phyloP scores from a whole-genome alignment of 1,140 invertebrate genomes.

The Ceratosolen fusciceps region DNA sequence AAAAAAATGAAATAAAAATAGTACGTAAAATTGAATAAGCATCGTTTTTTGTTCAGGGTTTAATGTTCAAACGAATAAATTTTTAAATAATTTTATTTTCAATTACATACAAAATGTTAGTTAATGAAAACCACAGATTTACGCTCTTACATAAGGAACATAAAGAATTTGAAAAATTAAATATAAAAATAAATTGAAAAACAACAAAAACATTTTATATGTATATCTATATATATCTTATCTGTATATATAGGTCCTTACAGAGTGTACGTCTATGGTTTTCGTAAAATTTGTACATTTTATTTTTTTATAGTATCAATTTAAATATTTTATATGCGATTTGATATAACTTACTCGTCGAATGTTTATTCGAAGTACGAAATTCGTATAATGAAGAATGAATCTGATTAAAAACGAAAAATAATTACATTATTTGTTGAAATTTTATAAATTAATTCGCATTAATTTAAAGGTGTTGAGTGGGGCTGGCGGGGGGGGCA shows the following conservation, averaged over 20 bases:
- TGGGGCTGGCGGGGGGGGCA: too few species aligned
- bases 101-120: slow-evolving; percentile 42
- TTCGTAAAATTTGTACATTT: slow-evolving; percentile 46
- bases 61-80: not conserved
- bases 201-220: slow-evolving; percentile 35
- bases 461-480: slow-evolving; percentile 10
- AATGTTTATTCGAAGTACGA: slow-evolving; percentile 30
- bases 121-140: slow-evolving; percentile 45
- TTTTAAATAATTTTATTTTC: slow-evolving; percentile 46
- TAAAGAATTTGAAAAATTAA: slow-evolving; percentile 37
- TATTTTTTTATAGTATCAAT: slow-evolving; percentile 32
- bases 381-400: slow-evolving; percentile 11
- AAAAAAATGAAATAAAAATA: too few species aligned
- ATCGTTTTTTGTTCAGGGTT: not conserved
- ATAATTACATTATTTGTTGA: slow-evolving; percentile 23
- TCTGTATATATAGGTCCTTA: slow-evolving; percentile 23
- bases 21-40: too few species aligned
- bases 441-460: slow-evolving; percentile 16
- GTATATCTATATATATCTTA: slow-evolving; percentile 33
- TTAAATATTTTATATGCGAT: slow-evolving; percentile 45
- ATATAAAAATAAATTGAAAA: slow-evolving; percentile 48
- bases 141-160: slow-evolving; percentile 5
- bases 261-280: slow-evolving; percentile 29
- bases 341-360: slow-evolving; percentile 24
- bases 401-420: slow-evolving; percentile 17